phyloP scores from a whole-genome alignment of 2,888 invertebrate species.

The Drosophila barbarae region DNA sequence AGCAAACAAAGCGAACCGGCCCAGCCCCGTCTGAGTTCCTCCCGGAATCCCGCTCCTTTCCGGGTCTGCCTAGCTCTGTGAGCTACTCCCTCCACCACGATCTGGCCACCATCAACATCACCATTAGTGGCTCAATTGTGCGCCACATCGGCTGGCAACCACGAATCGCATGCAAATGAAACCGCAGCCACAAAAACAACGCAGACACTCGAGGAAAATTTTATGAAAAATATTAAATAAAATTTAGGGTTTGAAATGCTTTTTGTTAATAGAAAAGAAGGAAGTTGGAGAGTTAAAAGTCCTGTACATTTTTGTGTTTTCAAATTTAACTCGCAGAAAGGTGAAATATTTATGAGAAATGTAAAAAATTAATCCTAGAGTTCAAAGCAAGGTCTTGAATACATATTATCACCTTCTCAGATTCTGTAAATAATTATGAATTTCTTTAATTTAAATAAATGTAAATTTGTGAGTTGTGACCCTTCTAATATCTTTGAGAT shows the following conservation, averaged over 20 bases:
- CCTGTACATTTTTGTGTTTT: not conserved
- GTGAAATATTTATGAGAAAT: no score
- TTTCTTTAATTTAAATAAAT: no score
- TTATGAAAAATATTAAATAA: not conserved
- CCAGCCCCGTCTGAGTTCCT: slow-evolving; percentile 38
- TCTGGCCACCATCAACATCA: slow-evolving; percentile 57
- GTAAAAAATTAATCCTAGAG: no score
- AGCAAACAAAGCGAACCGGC: slow-evolving; percentile 41
- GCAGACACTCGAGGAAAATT: slow-evolving; percentile 9
- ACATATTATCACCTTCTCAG: no score
- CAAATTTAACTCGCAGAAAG: no score
- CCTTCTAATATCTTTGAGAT: no score
- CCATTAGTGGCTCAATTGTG: slow-evolving; percentile 61
- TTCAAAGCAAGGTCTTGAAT: no score
- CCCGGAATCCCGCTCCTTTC: slow-evolving; percentile 3
- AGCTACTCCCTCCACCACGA: slow-evolving; percentile 16
- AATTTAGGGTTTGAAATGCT: no score
- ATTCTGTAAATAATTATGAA: no score
- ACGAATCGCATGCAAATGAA: slow-evolving; percentile 73
- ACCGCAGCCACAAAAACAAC: slow-evolving; percentile 56
- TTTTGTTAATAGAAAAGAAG: not conserved
- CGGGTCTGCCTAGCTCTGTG: slow-evolving; percentile 1
- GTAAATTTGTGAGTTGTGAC: no score
- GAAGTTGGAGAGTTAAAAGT: not conserved
- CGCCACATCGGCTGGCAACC: slow-evolving; percentile 55